These are phyloP conservation scores for Rallus limicola DNA, from an alignment of 2,113 vertebrate species.

Conservation along the genomic window DNA sequence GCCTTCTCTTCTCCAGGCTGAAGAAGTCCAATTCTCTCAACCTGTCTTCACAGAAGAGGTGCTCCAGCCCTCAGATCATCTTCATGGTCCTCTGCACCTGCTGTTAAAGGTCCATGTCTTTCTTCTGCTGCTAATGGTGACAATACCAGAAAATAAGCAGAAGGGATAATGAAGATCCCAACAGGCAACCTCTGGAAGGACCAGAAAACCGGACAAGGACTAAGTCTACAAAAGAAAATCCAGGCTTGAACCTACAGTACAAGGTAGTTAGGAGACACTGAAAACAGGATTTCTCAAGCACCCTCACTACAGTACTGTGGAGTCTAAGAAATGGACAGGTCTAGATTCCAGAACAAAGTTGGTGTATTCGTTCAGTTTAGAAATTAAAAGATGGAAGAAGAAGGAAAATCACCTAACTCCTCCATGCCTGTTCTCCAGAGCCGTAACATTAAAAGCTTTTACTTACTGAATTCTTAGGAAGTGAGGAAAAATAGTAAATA, in stretches of 20 bases:
- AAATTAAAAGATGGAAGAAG: background rate
- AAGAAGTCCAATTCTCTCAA: background rate
- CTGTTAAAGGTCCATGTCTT: background rate
- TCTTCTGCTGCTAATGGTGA: background rate
- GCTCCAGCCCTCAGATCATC: background rate
- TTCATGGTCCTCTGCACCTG: background rate
- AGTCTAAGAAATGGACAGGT: background rate
- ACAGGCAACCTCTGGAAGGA: background rate
- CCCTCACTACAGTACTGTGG: background rate
- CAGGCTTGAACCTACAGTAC: background rate
- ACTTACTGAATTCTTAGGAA: background rate
- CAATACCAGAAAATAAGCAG: background rate
- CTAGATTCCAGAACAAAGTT: background rate
- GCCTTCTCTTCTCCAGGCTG: background rate
- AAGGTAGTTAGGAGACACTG: background rate
- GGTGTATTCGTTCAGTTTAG: too few species aligned
- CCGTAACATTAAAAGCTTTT: background rate
- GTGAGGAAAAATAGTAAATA: background rate
- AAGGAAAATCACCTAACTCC: background rate
- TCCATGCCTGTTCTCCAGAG: background rate
- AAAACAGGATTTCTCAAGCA: background rate
- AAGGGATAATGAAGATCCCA: background rate
- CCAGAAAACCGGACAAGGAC: background rate
- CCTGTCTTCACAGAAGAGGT: rapidly evolving
- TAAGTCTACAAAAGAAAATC: background rate